Evolutionary conservation across 1,140 invertebrate genomes (phyloP), one percentile per base, ranked within the genome.

Genomic region (Tribolium castaneum): DNA sequence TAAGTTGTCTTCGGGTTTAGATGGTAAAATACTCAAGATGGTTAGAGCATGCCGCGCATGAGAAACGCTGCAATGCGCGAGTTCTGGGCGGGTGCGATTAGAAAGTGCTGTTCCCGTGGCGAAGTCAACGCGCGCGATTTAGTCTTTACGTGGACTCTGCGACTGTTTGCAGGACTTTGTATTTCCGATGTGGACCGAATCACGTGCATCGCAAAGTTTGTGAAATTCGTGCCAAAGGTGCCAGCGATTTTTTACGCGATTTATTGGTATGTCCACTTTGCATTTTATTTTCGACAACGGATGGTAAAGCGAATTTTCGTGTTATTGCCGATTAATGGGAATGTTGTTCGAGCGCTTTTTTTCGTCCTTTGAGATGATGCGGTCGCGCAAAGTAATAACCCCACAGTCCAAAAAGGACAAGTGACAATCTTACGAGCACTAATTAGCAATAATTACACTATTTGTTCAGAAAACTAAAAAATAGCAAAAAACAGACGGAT

Each of bases 81-180:
- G 74, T 56, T 76, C 66, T 72, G 78, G 74, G 78, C 78, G 78
- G 78, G 78, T 79, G 78, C 73, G 78, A 79, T 79, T 79, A 79
- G 78, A 79, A 79, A 79, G 78, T 79, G 56, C 70, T 59, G 54
- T 76, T 50, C 13, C 59, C 74, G 73, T 72, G 72, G 22, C 39
- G 50, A 54, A 74, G 66, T 75, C 54, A 56, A 56, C 19, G 54
- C 77, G 77, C 77, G 76, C 76, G 77, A 14, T 72, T 78, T 70
- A 78, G 77, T 78, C 77, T 73, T 54, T 73, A 19, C 54, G 51
- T 66, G 59, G 59, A 66, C 59, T 9, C 12, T 12, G 59, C 35
- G 25, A n/a, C 13, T 6, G 59, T 35, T 35, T 66, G 59, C 16
- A 14, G 30, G 56, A 62, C n/a, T 30, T 13, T 66, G 59, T 30